Percentiles rank a stretch among this genome's conserved stretches.
Conservation (phyloP, 2,113 vertebrate species). For the Xenopus borealis region DNA sequence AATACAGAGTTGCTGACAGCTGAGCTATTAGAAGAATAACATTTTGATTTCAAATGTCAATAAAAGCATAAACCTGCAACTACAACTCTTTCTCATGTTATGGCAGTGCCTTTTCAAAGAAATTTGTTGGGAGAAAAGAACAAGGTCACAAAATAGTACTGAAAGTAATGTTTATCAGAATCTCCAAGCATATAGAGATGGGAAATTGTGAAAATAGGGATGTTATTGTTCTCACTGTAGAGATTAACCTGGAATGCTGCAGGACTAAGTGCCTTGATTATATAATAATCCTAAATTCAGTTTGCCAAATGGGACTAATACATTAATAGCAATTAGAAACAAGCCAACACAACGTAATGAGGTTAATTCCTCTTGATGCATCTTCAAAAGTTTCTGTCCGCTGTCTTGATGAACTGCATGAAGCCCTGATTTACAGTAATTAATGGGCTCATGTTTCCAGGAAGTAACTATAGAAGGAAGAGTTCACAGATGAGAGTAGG, state of each 20-base stretch:
- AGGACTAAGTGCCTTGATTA: neutral
- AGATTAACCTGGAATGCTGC: neutral
- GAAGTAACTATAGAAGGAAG: slow-evolving; percentile 30
- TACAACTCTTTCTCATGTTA: no score
- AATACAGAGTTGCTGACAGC: no score
- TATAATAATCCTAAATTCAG: neutral
- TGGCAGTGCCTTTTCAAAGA: no score
- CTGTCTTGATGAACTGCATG: neutral
- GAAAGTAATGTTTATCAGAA: no score
- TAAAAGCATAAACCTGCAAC: no score
- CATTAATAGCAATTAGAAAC: slow-evolving; percentile 10
- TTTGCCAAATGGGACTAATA: neutral
- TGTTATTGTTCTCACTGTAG: no score
- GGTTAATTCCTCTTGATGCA: slow-evolving; percentile 7
- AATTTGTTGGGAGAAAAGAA: no score
- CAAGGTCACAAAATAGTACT: no score
- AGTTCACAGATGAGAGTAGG: slow-evolving; percentile 34
- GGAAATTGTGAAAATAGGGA: no score
- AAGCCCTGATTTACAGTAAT: slow-evolving; percentile 39
- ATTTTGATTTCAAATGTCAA: no score
- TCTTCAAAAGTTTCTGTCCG: slow-evolving; percentile 15
- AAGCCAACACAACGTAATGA: neutral
- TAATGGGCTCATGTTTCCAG: slow-evolving; percentile 35
- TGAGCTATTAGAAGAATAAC: no score
- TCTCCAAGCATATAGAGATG: no score